A percentile compares a stretch with the other conserved stretches of the same genome.
Evolutionary conservation across 2,888 invertebrate genomes (phyloP).

Genomic region (Epinotia brunnichana): DNA sequence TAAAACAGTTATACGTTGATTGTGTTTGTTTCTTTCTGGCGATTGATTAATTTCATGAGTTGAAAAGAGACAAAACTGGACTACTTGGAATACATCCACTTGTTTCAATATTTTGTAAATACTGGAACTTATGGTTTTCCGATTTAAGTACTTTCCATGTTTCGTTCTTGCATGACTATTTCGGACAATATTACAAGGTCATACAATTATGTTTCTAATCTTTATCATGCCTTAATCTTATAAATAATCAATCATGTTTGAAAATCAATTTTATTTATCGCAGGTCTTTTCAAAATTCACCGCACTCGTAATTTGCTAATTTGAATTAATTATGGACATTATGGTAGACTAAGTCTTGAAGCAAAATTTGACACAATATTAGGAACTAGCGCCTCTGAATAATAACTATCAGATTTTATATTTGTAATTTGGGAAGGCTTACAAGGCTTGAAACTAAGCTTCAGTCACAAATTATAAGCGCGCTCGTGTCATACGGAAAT

Average conservation of each 20-base stretch:
- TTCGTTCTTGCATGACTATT: not conserved
- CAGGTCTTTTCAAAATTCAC: not conserved
- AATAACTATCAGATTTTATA: too few relatives aligned
- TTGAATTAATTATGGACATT: too few relatives aligned
- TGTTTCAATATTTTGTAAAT: not conserved
- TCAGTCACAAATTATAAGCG: too few relatives aligned
- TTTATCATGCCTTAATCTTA: not conserved
- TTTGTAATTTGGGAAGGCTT: too few relatives aligned
- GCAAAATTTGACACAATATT: too few relatives aligned
- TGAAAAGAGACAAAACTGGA: constrained; percentile 24
- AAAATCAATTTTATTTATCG: not conserved
- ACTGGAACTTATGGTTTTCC: not conserved
- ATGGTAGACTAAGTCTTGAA: too few relatives aligned
- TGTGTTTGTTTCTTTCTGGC: constrained; percentile 30
- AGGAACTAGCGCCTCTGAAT: too few relatives aligned
- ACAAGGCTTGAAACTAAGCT: too few relatives aligned
- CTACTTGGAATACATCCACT: not conserved
- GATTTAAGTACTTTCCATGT: not conserved
- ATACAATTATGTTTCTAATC: not conserved
- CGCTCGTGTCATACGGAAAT: too few relatives aligned
- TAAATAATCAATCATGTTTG: not conserved
- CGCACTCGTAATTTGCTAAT: not conserved
- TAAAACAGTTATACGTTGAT: constrained; percentile 46
- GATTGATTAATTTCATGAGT: constrained; percentile 23
- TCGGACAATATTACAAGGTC: constrained; percentile 18